These are phyloP conservation scores for Yponomeuta sedellus DNA, from an alignment of 2,888 invertebrate species.

Conservation along the genomic window DNA sequence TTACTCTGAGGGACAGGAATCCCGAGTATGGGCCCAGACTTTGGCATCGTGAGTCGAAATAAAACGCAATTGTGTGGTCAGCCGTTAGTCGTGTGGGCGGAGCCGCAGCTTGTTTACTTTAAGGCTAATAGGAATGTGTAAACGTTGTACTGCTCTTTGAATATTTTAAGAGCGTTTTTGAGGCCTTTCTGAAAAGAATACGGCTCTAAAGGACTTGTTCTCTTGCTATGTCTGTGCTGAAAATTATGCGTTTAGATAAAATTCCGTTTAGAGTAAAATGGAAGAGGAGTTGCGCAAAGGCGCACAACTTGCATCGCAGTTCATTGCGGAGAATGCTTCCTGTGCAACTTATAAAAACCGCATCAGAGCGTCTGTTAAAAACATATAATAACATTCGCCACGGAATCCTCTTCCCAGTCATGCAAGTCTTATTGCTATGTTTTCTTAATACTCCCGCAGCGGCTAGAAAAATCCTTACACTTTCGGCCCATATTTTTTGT, in stretches of 20 bases:
- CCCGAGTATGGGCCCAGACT: background rate
- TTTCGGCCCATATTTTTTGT: too few species aligned
- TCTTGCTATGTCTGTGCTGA: too few species aligned
- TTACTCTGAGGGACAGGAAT: background rate
- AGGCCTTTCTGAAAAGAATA: too few species aligned
- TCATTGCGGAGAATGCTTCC: too few species aligned
- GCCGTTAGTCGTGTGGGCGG: background rate
- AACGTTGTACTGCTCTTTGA: background rate
- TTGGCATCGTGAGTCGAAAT: background rate
- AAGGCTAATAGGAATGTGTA: background rate
- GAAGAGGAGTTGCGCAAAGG: too few species aligned
- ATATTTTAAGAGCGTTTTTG: background rate
- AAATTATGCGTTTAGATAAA: too few species aligned
- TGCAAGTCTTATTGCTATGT: background rate
- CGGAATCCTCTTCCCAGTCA: background rate
- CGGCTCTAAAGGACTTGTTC: too few species aligned
- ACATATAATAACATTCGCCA: too few species aligned
- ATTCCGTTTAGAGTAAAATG: too few species aligned
- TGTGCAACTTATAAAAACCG: too few species aligned
- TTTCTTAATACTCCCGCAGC: background rate
- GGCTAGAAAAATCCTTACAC: background rate
- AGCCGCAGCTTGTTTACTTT: background rate
- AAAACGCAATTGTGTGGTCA: background rate
- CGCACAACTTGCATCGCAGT: too few species aligned
- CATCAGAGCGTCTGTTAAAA: too few species aligned